Base-by-base conservation (phyloP, 2,113 vertebrate species). In the Nesospiza acunhae region DNA sequence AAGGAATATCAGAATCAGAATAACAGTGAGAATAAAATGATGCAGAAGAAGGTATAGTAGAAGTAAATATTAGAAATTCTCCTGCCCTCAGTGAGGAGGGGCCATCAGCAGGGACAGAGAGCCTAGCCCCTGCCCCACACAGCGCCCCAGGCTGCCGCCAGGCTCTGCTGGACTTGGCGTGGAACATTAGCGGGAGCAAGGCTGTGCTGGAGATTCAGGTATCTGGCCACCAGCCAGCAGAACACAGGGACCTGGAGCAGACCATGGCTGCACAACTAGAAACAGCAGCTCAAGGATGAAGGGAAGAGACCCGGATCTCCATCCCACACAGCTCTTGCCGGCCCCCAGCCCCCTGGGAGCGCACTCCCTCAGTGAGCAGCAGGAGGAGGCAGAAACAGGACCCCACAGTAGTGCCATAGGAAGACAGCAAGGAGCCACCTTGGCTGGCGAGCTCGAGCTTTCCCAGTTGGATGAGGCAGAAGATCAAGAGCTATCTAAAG, bases 371-470 rank as follows among this genome's bases (percentile, higher is more conserved):
- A 41, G 44, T 23, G 30, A 69, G 30, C 35, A n/a, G 30, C 64
- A 60, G 30, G 30, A 41, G 24, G 55, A 41, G 13, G 15, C 22
- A 27, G 13, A 47, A 37, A 16, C 2, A 2, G 7, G 13, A 53
- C 52, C 28, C 28, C 5, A 27, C 63, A 30, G 6, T 55, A n/a
- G 7, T 35, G 49, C 19, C 39, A 28, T 9, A 23, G 24, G 18
- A 50, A n/a, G 18, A 59, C 2, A 49, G 28, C 0, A 1, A 59
- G 15, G 11, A 49, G 9, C 4, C 1, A 12, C 6, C 15, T n/a
- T 41, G 37, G 35, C 44, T 50, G 19, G 35, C 1, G 1, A 42
- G 30, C 10, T 26, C 47, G 15, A 59, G 9, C 13, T 20, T 56
- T 37, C 27, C 10, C 41, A 37, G 10, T 8, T 3, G 3, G 11